A percentile compares a stretch with the other conserved stretches of the same genome.
Evolutionary conservation across 2,888 invertebrate species (phyloP).

Genomic region (Pegoplata infirma): DNA sequence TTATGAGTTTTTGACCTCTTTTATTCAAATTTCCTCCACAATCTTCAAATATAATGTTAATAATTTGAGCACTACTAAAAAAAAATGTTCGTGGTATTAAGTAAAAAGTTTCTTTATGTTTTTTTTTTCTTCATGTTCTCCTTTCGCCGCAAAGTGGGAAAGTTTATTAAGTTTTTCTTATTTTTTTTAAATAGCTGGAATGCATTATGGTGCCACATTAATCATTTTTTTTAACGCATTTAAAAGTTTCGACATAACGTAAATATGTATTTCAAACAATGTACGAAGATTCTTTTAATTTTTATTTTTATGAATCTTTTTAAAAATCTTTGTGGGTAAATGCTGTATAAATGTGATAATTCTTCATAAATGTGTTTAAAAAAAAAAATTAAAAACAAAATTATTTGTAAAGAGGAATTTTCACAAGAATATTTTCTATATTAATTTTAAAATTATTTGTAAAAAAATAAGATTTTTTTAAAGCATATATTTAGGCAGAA

Average conservation of each 20-base stretch:
- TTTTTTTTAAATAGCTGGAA: constrained; percentile 24
- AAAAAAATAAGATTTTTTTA: too few relatives aligned
- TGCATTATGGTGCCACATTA: constrained; percentile 46
- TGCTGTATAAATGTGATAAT: background rate
- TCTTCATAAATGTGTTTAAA: background rate
- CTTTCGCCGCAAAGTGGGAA: background rate
- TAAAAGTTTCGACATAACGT: constrained; percentile 55
- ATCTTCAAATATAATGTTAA: constrained; percentile 37
- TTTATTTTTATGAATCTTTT: background rate
- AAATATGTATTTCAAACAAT: constrained; percentile 34
- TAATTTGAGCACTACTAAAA: constrained; percentile 5
- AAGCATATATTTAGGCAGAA: too few relatives aligned
- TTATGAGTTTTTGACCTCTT: constrained; percentile 33
- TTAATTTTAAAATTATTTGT: too few relatives aligned
- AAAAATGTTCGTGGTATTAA: constrained; percentile 24
- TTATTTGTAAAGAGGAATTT: too few relatives aligned
- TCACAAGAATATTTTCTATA: too few relatives aligned
- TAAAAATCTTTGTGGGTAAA: background rate
- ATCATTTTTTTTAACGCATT: constrained; percentile 55
- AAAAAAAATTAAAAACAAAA: too few relatives aligned
- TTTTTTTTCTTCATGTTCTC: too few relatives aligned
- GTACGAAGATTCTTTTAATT: constrained; percentile 27
- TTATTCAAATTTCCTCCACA: background rate
- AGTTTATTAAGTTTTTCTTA: too few relatives aligned
- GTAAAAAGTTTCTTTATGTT: constrained; percentile 40